These are phyloP conservation scores for Tiaroga cobitis DNA, from an alignment of 2,797 vertebrate species.

Conservation along the genomic window DNA sequence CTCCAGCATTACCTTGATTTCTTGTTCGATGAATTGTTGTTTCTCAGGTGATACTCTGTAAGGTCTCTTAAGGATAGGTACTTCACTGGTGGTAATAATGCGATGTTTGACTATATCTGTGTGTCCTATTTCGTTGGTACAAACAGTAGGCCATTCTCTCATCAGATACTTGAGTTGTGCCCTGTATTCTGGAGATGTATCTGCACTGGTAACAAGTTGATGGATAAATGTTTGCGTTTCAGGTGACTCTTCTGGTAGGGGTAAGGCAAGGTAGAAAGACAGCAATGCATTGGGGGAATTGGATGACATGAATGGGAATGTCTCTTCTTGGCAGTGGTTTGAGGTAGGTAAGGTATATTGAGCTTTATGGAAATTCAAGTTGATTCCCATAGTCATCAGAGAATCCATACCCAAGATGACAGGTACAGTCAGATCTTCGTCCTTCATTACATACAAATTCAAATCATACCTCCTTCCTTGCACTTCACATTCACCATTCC, in stretches of 20 bases:
- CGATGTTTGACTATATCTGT: background rate
- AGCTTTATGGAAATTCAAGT: background rate
- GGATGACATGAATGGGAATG: background rate
- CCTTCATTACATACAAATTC: background rate
- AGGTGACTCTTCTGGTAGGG: background rate
- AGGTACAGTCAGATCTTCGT: background rate
- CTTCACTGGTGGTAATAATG: background rate
- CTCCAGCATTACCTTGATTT: background rate
- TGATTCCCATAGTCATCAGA: background rate
- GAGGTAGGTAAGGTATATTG: background rate
- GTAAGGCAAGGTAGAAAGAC: background rate
- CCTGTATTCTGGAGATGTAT: background rate
- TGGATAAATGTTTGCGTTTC: background rate
- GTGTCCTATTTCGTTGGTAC: background rate
- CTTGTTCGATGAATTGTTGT: background rate
- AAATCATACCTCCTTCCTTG: background rate
- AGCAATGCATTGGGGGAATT: background rate
- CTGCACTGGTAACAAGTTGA: background rate
- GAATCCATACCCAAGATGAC: background rate
- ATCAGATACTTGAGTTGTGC: background rate
- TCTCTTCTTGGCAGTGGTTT: background rate
- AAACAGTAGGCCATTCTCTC: background rate
- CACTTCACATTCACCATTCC: too few relatives aligned
- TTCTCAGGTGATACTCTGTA: background rate
- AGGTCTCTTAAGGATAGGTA: background rate